Evolutionary conservation across 2,113 vertebrate species (phyloP).

Genomic region (Entomyzon cyanotis): DNA sequence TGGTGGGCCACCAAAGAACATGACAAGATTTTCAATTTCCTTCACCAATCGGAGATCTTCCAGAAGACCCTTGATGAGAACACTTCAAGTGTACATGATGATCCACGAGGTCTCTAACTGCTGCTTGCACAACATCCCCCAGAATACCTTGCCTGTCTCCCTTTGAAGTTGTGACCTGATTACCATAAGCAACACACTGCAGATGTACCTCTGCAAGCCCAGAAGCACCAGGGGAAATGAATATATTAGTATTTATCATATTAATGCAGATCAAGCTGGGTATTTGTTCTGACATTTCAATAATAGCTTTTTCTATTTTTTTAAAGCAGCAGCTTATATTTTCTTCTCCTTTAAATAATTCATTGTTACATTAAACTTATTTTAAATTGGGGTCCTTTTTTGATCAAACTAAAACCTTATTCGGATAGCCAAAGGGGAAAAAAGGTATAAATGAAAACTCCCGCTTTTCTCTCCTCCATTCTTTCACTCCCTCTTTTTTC

Average conservation of each 20-base stretch:
- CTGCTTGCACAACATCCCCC: not conserved
- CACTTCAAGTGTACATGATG: not conserved
- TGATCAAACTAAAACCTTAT: slow-evolving; percentile 25
- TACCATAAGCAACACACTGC: slow-evolving; percentile 26
- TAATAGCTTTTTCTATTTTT: slow-evolving; percentile 49
- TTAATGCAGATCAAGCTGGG: slow-evolving; percentile 59
- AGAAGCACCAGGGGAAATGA: slow-evolving; percentile 53
- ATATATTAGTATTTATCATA: slow-evolving; percentile 65
- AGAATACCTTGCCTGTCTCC: not conserved
- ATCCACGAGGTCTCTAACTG: not conserved
- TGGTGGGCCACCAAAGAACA: not conserved
- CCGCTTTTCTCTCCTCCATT: not conserved
- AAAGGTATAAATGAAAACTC: slow-evolving; percentile 16
- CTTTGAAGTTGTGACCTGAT: slow-evolving; percentile 63
- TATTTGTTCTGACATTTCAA: slow-evolving; percentile 69
- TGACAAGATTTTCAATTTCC: not conserved
- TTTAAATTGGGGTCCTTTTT: slow-evolving; percentile 28
- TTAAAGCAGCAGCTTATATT: slow-evolving; percentile 33
- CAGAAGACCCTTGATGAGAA: not conserved
- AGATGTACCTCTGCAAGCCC: slow-evolving; percentile 50
- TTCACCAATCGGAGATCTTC: not conserved
- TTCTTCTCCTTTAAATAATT: slow-evolving; percentile 57
- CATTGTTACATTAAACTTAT: slow-evolving; percentile 58
- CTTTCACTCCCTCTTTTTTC: not conserved
- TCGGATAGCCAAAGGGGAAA: slow-evolving; percentile 46